A percentile compares a stretch with the other conserved stretches of the same genome.
These are phyloP conservation scores for Tribolium madens DNA, from an alignment of 1,140 invertebrate species.

Conservation along the genomic window DNA sequence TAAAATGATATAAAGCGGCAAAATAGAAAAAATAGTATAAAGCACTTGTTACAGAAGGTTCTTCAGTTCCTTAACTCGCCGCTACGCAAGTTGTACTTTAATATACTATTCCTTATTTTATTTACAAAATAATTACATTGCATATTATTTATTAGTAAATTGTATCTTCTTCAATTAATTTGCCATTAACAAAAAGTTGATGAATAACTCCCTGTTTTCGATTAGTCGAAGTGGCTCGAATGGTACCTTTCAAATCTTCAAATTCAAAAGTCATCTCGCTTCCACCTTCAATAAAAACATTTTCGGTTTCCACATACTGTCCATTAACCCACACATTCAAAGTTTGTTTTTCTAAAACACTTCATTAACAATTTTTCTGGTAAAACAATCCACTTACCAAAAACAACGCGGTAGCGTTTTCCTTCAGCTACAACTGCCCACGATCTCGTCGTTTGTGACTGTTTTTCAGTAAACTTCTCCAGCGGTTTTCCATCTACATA, in stretches of 20 bases:
- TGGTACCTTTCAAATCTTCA: slow-evolving; percentile 65
- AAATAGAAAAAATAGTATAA: no score
- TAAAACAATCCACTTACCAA: slow-evolving; percentile 70
- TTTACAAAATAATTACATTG: slow-evolving; percentile 2
- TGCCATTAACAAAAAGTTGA: slow-evolving; percentile 66
- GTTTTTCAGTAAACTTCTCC: slow-evolving; percentile 82
- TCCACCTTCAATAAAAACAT: slow-evolving; percentile 83
- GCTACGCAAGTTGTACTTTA: slow-evolving; percentile 8
- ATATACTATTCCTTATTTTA: slow-evolving; percentile 19
- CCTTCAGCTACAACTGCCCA: slow-evolving; percentile 64
- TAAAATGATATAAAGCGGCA: no score
- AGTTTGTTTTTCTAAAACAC: slow-evolving; percentile 77
- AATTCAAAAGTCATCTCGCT: slow-evolving; percentile 83
- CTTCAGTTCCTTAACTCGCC: no score
- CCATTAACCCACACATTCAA: slow-evolving; percentile 86
- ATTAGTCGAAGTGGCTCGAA: slow-evolving; percentile 71
- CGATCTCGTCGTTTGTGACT: slow-evolving; percentile 74
- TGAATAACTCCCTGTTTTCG: slow-evolving; percentile 70
- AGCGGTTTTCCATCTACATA: slow-evolving; percentile 81
- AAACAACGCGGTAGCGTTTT: slow-evolving; percentile 74
- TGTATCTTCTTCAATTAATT: slow-evolving; percentile 60
- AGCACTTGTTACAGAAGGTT: no score
- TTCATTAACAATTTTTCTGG: no score
- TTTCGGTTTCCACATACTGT: slow-evolving; percentile 75
- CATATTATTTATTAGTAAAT: slow-evolving; percentile 24